Percentiles rank a stretch among this genome's conserved stretches.
Conservation (phyloP, 92 coral and sea anemone genomes). For the Bergia sp. region DNA sequence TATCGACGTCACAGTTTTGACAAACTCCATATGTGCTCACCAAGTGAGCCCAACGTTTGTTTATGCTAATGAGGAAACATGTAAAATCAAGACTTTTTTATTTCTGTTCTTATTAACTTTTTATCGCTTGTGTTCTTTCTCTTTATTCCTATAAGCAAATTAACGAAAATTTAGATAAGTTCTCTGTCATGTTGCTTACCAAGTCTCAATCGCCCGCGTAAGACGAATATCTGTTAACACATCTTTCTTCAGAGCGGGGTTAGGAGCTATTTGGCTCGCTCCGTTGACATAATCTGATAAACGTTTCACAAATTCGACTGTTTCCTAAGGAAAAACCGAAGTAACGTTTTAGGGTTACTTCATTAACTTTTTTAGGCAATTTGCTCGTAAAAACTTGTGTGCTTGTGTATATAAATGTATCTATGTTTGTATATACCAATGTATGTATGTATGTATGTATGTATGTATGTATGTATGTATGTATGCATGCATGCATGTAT, state of each 20-base stretch:
- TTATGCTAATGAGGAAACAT: no score
- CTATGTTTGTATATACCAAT: no score
- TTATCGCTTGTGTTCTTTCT: no score
- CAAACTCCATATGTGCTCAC: no score
- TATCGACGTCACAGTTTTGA: no score
- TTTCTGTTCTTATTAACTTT: no score
- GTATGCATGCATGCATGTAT: not conserved
- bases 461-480: not conserved
- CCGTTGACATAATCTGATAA: conserved; percentile 85
- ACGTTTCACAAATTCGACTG: conserved; percentile 75
- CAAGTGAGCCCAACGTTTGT: no score
- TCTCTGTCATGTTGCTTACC: conserved; percentile 41
- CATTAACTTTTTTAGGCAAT: not conserved
- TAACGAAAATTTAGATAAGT: not conserved
- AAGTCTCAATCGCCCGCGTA: conserved; percentile 78
- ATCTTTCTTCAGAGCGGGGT: conserved; percentile 71
- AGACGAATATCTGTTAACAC: conserved; percentile 81
- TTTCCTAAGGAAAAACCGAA: conserved; percentile 58
- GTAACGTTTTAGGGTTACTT: not conserved
- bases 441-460: no score
- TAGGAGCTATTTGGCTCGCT: conserved; percentile 64
- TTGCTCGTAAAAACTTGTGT: no score
- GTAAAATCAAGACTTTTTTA: no score
- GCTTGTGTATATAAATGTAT: no score
- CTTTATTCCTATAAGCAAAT: no score